Evolutionary conservation across 92 coral and sea anemone species (phyloP), one percentile per base, ranked within the genome.

Genomic region (Parazoanthus swiftii): DNA sequence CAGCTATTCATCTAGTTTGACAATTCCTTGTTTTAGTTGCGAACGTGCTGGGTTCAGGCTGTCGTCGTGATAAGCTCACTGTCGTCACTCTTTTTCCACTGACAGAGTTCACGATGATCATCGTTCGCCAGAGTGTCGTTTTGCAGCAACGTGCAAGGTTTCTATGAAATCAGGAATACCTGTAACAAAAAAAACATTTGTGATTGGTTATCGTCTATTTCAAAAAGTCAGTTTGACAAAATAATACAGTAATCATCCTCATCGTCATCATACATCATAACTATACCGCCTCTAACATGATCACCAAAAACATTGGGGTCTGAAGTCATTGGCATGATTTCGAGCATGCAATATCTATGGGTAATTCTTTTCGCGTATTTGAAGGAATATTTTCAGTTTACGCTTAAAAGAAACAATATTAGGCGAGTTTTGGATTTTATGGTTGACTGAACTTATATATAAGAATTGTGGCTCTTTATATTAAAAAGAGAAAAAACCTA

Each of bases 121-220:
- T 29, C 38, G 76, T 3, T 33, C 36, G 8, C 15, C 29, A 5
- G 87, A 54, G n/a, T 44, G 87, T 44, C 66, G 78, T 70, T 25
- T 91, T 36, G 98, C 98, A 38, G 98, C 98, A 72, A 68, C 88
- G 79, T 95, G 98, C 38, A 95, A 88, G 5, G 94, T 95, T 66
- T 90, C 92, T 77, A 95, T 93, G 74, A 94, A 95, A 39, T 91
- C 83, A 46, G 98, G 98, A 85, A 95, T 89, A 91, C 94, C 98
- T 95, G 80, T 10, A 67, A 85, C 48, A 79, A 26, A 87, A n/a
- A 63, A 77, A 76, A 67, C 33, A 29, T 15, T 13, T 14, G 33
- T 23, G 5, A 15, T 8, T 29, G 42, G 8, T 56, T 82, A 44
- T 66, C 26, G 36, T 9, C n/a, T 81, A 8, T 18, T 11, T 16